A percentile compares a stretch with the other conserved stretches of the same genome.
Conservation (phyloP, 2,888 invertebrate species). For the Campaea margaritaria region DNA sequence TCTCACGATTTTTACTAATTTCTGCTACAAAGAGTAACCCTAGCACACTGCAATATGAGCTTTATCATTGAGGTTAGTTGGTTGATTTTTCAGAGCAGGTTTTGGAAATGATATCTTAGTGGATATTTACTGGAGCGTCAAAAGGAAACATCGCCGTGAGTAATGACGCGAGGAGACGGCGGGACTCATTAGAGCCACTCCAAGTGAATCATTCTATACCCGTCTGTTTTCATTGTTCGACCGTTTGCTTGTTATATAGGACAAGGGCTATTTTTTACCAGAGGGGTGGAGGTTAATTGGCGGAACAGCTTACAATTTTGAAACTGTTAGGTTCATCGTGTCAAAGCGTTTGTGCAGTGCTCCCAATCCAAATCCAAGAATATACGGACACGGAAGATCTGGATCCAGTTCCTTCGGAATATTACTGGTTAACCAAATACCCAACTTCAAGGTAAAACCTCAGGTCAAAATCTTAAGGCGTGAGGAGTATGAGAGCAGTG, state of each 20-base stretch:
- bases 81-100: conserved; percentile 31
- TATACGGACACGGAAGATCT: no score
- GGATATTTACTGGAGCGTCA: conserved; percentile 63
- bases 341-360: no score
- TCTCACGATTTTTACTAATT: conserved; percentile 40
- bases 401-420: no score
- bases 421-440: no score
- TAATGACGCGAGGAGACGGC: conserved; percentile 55
- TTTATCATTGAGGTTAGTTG: conserved; percentile 17
- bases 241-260: conserved; percentile 28
- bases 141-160: conserved; percentile 56
- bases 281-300: conserved; percentile 4
- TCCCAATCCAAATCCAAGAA: no score
- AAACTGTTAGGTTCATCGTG: no score
- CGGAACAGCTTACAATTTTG: background rate
- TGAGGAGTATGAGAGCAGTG: no score
- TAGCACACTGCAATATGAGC: conserved; percentile 12
- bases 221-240: conserved; percentile 42
- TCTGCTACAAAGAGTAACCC: conserved; percentile 29
- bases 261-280: conserved; percentile 18
- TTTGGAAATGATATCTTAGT: conserved; percentile 45
- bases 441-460: no score
- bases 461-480: no score
- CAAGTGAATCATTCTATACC: conserved; percentile 43
- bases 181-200: conserved; percentile 59